Evolutionary conservation across 2,113 vertebrate species (phyloP).

Genomic region (Stegostoma tigrinum): DNA sequence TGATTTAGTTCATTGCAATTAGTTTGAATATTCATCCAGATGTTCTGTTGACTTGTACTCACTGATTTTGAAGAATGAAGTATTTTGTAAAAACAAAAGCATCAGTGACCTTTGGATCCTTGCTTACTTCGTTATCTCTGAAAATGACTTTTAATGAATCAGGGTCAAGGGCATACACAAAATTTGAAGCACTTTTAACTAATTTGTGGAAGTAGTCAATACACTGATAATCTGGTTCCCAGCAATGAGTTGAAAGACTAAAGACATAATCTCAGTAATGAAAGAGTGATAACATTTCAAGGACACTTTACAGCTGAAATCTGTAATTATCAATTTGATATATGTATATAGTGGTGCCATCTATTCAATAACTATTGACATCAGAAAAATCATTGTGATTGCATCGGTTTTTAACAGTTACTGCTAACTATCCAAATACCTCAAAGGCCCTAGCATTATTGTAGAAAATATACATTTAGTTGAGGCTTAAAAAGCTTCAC

Average conservation of each 20-base stretch:
- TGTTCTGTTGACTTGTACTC: neutral
- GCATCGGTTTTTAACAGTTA: neutral
- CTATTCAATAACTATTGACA: neutral
- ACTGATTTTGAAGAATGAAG: neutral
- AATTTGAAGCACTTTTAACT: constrained; percentile 13
- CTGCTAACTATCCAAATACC: neutral
- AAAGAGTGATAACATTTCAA: constrained; percentile 25
- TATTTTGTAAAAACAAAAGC: neutral
- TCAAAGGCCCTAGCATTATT: neutral
- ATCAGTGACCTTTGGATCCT: neutral
- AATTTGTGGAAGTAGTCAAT: constrained; percentile 4
- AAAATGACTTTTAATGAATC: neutral
- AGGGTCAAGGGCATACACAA: neutral
- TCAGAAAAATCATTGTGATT: neutral
- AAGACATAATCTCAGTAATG: constrained; percentile 16
- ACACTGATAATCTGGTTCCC: neutral
- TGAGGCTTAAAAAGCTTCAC: neutral
- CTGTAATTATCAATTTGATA: neutral
- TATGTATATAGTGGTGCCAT: neutral
- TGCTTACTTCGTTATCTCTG: constrained; percentile 2
- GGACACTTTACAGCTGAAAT: constrained; percentile 19
- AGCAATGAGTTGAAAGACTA: neutral
- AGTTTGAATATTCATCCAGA: neutral
- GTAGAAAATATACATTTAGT: neutral
- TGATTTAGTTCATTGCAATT: neutral